Base-by-base conservation (phyloP, 2,888 invertebrate species). In the Ichneumon xanthorius region DNA sequence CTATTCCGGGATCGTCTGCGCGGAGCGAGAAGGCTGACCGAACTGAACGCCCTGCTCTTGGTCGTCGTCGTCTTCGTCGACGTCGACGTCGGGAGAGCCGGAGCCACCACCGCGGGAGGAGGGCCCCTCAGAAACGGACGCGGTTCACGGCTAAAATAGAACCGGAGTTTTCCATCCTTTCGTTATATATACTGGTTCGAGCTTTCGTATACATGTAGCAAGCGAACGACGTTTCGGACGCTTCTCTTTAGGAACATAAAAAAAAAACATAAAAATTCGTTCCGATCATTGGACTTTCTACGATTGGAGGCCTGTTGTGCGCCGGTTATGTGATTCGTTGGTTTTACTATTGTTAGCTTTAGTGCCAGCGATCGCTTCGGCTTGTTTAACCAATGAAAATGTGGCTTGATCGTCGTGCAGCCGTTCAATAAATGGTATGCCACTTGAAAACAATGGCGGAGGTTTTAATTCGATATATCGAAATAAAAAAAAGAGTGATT, bases 71-170 rank as follows among this genome's bases (percentile, higher is more conserved):
- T 65, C 72, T 77, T 65, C 82, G 85, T 79, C 70, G 63, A 58
- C 79, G 73, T 79, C 81, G 50, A 19, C 55, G 80, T 30, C 19
- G 40, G 45, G 26, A 55, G 33, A 45, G 16, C 30, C 22, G 33
- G 26, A 55, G 58, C 40, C 65, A 2, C 67, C 37, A 50, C 67
- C 67, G 73, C 50, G 40, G 68, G 5, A 61, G 48, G 73, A 55
- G 80, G 33, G 80, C 76, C 75, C 83, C 80, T 75, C 87, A 71
- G 76, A 87, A 86, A 85, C 84, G 89, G 87, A 88, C 92, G 91
- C 90, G 90, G 90, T 90, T 90, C 89, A 85, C 82, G 89, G 91
- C 92, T 81, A 92, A 92, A 92, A 92, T 92, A 92, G 92, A 92
- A 90, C 88, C 88, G 88, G 84, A 88, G 86, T 90, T 91, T 91